phyloP scores from a whole-genome alignment of 2,797 vertebrate genomes.

The Microctenopoma stevenorrisi region DNA sequence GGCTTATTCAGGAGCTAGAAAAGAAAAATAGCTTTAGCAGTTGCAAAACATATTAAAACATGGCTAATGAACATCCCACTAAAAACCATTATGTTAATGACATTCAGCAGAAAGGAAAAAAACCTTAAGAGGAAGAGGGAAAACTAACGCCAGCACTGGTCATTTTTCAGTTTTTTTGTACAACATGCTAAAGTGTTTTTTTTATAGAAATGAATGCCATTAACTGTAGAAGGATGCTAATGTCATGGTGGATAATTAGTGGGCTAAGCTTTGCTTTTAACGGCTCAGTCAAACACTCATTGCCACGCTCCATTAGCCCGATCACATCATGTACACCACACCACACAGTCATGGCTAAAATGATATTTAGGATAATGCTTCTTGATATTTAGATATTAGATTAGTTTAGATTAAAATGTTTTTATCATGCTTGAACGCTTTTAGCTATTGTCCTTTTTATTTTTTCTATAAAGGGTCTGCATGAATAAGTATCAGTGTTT shows the following conservation, averaged over 20 bases:
- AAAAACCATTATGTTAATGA: slow-evolving; percentile 52
- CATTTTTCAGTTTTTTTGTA: neutral
- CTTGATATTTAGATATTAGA: no score
- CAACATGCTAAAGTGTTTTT: neutral
- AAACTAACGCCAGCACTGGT: neutral
- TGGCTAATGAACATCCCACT: slow-evolving; percentile 66
- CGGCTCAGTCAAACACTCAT: slow-evolving; percentile 7
- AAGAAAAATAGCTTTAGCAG: slow-evolving; percentile 60
- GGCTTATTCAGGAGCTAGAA: slow-evolving; percentile 49
- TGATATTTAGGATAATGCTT: neutral
- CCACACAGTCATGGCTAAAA: slow-evolving; percentile 5
- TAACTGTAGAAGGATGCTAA: neutral
- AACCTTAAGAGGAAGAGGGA: neutral
- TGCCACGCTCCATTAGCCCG: slow-evolving; percentile 8
- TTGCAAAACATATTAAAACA: slow-evolving; percentile 71
- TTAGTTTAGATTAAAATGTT: no score
- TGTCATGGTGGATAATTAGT: slow-evolving; percentile 10
- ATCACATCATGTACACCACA: neutral
- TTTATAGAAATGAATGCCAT: slow-evolving; percentile 3
- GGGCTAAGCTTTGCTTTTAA: slow-evolving; percentile 7
- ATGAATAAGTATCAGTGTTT: no score
- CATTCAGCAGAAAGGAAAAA: slow-evolving; percentile 32
- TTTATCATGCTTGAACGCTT: no score
- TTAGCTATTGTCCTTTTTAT: no score
- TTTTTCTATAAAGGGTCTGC: no score